Conservation (phyloP, 2,888 invertebrate species). For the Zele albiditarsus region DNA sequence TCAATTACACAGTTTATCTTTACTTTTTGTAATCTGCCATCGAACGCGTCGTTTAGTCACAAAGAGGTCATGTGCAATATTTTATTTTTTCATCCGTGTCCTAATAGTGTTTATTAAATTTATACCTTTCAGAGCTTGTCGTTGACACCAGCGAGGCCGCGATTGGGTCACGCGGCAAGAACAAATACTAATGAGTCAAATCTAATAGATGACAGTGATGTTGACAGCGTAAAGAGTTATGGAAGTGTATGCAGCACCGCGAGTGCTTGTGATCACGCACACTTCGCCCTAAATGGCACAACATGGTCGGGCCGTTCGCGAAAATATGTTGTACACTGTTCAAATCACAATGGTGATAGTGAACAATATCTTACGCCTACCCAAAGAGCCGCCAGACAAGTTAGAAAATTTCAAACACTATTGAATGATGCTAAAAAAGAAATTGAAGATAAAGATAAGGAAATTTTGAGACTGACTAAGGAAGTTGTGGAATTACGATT, state of each 20-base stretch:
- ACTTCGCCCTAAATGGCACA: slow-evolving; percentile 81
- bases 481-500: slow-evolving; percentile 87
- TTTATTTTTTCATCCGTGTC: not conserved
- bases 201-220: slow-evolving; percentile 77
- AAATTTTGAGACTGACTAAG: slow-evolving; percentile 84
- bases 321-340: slow-evolving; percentile 90
- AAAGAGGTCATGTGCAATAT: slow-evolving; percentile 2
- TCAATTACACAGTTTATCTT: not conserved
- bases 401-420: slow-evolving; percentile 80
- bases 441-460: slow-evolving; percentile 86
- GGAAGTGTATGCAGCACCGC: slow-evolving; percentile 84
- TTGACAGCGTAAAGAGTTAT: slow-evolving; percentile 85
- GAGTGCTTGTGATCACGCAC: slow-evolving; percentile 87
- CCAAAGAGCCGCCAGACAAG: slow-evolving; percentile 87
- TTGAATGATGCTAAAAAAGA: slow-evolving; percentile 84
- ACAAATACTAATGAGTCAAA: slow-evolving; percentile 43
- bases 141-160: slow-evolving; percentile 69
- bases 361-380: slow-evolving; percentile 92
- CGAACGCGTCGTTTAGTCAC: not conserved
- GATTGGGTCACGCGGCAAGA: slow-evolving; percentile 61
- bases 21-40: too few relatives aligned
- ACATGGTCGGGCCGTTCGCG: slow-evolving; percentile 74
- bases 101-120: slow-evolving; percentile 1
- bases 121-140: slow-evolving; percentile 64
- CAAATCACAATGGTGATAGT: slow-evolving; percentile 84